Evolutionary conservation across 2,113 vertebrate genomes (phyloP).

Genomic region (Rhea americana): DNA sequence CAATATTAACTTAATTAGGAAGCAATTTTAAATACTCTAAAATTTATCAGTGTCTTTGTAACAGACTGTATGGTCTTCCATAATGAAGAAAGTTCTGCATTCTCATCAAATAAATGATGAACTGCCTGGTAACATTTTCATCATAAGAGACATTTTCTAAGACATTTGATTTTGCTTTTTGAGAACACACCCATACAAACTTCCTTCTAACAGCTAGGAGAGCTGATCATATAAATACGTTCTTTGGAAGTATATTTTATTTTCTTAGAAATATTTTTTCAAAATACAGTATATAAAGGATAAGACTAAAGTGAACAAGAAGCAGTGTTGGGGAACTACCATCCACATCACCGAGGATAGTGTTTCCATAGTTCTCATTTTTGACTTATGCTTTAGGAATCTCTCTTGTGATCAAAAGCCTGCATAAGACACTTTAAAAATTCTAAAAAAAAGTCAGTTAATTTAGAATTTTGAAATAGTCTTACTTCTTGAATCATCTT

Average conservation of each 20-base stretch:
- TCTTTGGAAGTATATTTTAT: background rate
- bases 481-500: background rate
- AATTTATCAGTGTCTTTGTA: background rate
- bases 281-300: background rate
- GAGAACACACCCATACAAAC: background rate
- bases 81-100: background rate
- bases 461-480: background rate
- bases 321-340: background rate
- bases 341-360: background rate
- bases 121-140: background rate
- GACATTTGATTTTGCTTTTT: background rate
- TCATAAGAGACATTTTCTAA: background rate
- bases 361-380: background rate
- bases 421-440: background rate
- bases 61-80: conserved; percentile 4
- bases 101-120: background rate
- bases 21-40: background rate
- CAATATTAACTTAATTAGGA: conserved; percentile 12
- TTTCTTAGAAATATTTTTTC: background rate
- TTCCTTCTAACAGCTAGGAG: conserved; percentile 9
- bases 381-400: background rate
- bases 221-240: background rate
- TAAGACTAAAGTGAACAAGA: background rate
- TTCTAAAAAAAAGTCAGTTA: background rate
- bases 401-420: background rate